Conservation (phyloP, 2,888 invertebrate species). For the Dolomedes plantarius region DNA sequence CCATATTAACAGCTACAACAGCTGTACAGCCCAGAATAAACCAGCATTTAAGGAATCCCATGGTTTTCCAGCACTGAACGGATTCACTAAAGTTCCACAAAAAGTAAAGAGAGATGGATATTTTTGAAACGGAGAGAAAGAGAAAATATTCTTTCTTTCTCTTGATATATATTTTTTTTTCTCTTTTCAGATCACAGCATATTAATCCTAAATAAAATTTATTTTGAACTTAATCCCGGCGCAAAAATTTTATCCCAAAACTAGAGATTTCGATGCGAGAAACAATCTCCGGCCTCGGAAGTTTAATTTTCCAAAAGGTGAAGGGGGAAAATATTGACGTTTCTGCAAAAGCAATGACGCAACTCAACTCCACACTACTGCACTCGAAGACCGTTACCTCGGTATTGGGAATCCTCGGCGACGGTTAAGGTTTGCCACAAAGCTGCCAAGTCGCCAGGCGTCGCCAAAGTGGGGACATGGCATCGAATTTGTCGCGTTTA, state of each 20-base stretch:
- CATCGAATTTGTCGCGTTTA: neutral
- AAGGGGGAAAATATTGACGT: conserved; percentile 15
- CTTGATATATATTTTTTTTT: no score
- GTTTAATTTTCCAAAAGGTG: conserved; percentile 14
- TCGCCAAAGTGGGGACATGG: neutral
- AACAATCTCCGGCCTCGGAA: neutral
- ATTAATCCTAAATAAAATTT: neutral
- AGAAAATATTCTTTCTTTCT: neutral
- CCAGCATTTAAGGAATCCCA: neutral
- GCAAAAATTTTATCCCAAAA: neutral
- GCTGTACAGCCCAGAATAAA: neutral
- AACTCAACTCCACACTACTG: conserved; percentile 12
- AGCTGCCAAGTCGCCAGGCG: neutral
- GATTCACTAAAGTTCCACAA: neutral
- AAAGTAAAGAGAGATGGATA: neutral
- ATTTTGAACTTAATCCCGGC: neutral
- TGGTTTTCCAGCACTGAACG: neutral
- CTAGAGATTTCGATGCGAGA: neutral
- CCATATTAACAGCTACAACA: neutral
- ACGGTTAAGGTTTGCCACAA: neutral
- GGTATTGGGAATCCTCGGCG: conserved; percentile 10
- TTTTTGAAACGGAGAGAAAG: neutral
- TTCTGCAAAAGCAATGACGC: conserved; percentile 7
- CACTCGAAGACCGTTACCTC: conserved; percentile 12
- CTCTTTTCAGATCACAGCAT: conserved; percentile 1